Base-by-base conservation (phyloP, 2,113 vertebrate genomes). In the Catharus minimus region DNA sequence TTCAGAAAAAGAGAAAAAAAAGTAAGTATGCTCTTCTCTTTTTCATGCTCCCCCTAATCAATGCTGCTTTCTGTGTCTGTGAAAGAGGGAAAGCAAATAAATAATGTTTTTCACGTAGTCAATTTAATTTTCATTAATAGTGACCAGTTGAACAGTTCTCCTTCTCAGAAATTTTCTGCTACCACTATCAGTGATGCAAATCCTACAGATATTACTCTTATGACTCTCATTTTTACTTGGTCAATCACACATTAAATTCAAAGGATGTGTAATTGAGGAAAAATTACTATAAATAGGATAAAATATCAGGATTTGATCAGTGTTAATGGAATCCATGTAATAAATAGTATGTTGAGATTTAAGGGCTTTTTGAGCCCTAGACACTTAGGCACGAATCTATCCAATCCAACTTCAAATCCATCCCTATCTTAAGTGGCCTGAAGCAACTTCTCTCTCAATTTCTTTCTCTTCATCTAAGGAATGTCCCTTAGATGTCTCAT, bases 11-110 rank as follows among this genome's bases (percentile, higher is more conserved):
- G 36, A 53, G 15, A 69, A 43, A 52, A 11, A 56, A 78, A 84
- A 43, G 0, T 13, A 22, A 43, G 0, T 13, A 22, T 20, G 2
- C 0, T 79, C 32, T 2, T 79, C 32, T 2, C 1, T 67, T 57
- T 83, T 46, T 57, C 60, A 47, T 15, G 17, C 4, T 73, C 2
- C 20, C 27, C 2, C 5, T 49, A 49, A 36, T 46, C 47, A 73
- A 13, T 73, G 7, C 5, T 50, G 7, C 7, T 30, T 64, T 92
- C 86, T 84, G 15, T 41, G 18, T 15, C 38, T 69, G 8, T 83
- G 41, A 68, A 90, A 56, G 22, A 61, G 9, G 33, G 19, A 88
- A 82, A 82, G 5, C 5, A 74, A 85, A 85, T 66, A 2, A 75
- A 71, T 23, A 60, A 56, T 39, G 66, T 43, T 64, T 90, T 90